These are phyloP conservation scores for Achlya flavicornis DNA, from an alignment of 2,888 invertebrate genomes.

Conservation along the genomic window DNA sequence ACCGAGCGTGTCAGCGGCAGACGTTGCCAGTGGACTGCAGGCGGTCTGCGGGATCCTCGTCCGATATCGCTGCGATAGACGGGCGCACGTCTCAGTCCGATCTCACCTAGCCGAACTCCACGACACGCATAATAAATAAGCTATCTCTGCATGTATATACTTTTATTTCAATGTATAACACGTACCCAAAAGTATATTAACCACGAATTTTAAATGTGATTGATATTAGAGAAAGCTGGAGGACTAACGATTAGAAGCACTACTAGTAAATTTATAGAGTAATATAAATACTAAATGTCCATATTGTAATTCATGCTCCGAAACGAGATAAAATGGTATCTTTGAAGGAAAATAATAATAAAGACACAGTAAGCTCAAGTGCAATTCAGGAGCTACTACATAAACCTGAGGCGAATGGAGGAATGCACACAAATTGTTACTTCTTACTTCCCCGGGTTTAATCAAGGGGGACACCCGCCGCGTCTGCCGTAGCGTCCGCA, in stretches of 20 bases:
- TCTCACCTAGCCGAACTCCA: background rate
- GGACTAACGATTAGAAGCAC: too few relatives aligned
- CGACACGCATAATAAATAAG: background rate
- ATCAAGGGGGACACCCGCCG: conserved; percentile 83
- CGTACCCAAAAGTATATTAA: too few relatives aligned
- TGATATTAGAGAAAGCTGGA: too few relatives aligned
- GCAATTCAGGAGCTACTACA: conserved; percentile 55
- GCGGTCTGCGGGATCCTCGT: conserved; percentile 26
- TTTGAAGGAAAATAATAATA: conserved; percentile 1
- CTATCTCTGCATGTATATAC: background rate
- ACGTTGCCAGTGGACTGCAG: conserved; percentile 27
- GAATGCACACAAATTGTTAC: conserved; percentile 77
- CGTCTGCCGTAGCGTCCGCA: conserved; percentile 54
- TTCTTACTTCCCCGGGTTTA: conserved; percentile 76
- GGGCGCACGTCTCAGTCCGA: conserved; percentile 12
- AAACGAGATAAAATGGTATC: background rate
- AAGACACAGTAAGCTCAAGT: conserved; percentile 46
- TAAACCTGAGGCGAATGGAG: conserved; percentile 50
- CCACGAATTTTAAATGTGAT: too few relatives aligned
- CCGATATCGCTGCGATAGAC: conserved; percentile 15
- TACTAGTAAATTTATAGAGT: too few relatives aligned
- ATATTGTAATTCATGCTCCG: background rate
- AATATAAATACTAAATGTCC: too few relatives aligned
- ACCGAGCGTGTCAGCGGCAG: conserved; percentile 37
- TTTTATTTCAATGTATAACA: background rate